Evolutionary conservation across 2,797 vertebrate genomes (phyloP), one percentile per base, ranked within the genome.

Genomic region (Acipenser ruthenus): DNA sequence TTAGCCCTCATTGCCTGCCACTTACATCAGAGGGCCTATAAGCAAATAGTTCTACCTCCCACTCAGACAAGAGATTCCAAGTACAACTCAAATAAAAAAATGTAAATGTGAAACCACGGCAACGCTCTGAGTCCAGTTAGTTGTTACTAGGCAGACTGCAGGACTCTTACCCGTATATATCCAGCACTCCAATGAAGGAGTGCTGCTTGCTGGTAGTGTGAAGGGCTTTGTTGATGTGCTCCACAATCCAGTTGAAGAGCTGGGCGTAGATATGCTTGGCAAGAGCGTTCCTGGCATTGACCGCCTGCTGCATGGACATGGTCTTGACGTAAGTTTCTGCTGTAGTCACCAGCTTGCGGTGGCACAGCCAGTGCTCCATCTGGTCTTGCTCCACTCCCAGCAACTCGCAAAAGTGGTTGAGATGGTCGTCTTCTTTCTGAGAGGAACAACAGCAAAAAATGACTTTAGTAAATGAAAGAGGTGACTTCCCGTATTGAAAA

Each of bases 361-460:
- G 93, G 70, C 95, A 97, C 4, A 99, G 87, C 96, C 96, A 99
- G 78, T 95, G 93, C 75, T 92, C 83, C 95, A 97, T 96, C 83
- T 97, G 95, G 67, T 87, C 78, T 49, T 78, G 81, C 79, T 99
- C 96, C 70, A 96, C 83, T 0, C 95, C 95, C 49, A 99, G 85
- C 68, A 99, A 82, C 1, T 68, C 7, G 65, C 94, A 95, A 83
- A 97, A 99, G 76, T 82, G 82, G 9, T 73, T 75, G 64, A 99
- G 86, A 79, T 94, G 90, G 49, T 80, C 6, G 2, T 97, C 91
- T 1, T 91, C 71, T 0, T 68, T 80, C 95, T 98, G 81, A 53
- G 58, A 47, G 23, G 10, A 15, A 10, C 63, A 64, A 10, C 3
- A 64, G 48, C 3, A 9, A 10, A 23, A 23, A 50, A 49, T n/a